These are phyloP conservation scores for Limnothrissa miodon DNA, from an alignment of 2,113 vertebrate species.

Conservation along the genomic window DNA sequence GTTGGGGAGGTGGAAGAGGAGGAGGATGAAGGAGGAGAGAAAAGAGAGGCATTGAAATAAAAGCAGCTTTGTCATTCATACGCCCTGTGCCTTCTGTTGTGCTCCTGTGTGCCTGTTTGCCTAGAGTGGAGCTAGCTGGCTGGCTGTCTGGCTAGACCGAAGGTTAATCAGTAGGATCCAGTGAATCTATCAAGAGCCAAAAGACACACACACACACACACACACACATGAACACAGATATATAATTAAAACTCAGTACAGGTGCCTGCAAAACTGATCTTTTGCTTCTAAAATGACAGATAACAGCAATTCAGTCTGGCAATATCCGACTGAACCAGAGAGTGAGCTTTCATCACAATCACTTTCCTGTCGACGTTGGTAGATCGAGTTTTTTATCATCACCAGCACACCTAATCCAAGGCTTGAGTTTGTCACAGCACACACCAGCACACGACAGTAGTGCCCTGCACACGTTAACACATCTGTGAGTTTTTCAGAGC, in stretches of 20 bases:
- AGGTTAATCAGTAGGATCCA: not conserved
- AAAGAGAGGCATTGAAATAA: not conserved
- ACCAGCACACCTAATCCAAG: not conserved
- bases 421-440: not conserved
- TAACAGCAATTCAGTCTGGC: not conserved
- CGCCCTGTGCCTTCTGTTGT: not conserved
- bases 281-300: not conserved
- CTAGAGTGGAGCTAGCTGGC: not conserved
- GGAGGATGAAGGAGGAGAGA: not conserved
- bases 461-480: conserved; percentile 40
- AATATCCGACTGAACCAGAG: not conserved
- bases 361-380: not conserved
- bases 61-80: not conserved
- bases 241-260: not conserved
- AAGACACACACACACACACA: not conserved
- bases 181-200: not conserved
- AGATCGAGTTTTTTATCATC: not conserved
- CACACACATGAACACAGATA: not conserved
- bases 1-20: not conserved
- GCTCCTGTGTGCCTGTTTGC: not conserved
- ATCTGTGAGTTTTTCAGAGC: conserved; percentile 58
- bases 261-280: not conserved
- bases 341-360: not conserved
- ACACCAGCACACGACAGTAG: not conserved
- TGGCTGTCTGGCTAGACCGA: not conserved